Evolutionary conservation across 2,797 vertebrate species (phyloP).

Genomic region (Momotus momota): DNA sequence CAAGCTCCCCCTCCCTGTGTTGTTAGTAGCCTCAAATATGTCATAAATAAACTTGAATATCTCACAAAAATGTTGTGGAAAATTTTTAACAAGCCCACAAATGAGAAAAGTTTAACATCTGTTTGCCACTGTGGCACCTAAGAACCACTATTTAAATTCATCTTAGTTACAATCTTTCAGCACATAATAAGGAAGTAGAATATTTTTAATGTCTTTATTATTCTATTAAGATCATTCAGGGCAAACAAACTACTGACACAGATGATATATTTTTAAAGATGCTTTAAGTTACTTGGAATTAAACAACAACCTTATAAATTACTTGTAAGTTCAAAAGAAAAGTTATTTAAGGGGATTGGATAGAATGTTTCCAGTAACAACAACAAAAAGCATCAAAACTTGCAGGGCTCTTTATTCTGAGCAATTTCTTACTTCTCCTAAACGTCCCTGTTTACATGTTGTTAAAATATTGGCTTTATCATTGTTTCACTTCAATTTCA

Average conservation of each 20-base stretch:
- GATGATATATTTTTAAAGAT: not conserved
- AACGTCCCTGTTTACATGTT: not conserved
- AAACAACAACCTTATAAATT: not conserved
- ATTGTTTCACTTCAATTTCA: not conserved
- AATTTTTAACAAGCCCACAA: not conserved
- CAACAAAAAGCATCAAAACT: rapidly evolving
- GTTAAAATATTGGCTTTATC: not conserved
- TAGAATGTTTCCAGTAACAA: not conserved
- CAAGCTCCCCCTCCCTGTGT: not conserved
- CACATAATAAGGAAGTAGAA: not conserved
- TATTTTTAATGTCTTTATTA: not conserved
- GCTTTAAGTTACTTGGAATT: not conserved
- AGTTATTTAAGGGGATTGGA: rapidly evolving
- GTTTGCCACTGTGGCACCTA: not conserved
- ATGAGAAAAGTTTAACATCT: not conserved
- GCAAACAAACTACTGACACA: not conserved
- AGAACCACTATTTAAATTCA: not conserved
- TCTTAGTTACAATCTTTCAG: not conserved
- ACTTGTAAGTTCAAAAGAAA: not conserved
- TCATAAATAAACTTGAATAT: not conserved
- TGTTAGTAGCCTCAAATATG: not conserved
- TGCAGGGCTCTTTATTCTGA: not conserved
- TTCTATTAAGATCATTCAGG: not conserved
- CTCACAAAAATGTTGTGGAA: not conserved
- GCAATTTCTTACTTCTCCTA: not conserved